Base-by-base conservation (phyloP, 2,888 invertebrate genomes). In the Athalia cordata region DNA sequence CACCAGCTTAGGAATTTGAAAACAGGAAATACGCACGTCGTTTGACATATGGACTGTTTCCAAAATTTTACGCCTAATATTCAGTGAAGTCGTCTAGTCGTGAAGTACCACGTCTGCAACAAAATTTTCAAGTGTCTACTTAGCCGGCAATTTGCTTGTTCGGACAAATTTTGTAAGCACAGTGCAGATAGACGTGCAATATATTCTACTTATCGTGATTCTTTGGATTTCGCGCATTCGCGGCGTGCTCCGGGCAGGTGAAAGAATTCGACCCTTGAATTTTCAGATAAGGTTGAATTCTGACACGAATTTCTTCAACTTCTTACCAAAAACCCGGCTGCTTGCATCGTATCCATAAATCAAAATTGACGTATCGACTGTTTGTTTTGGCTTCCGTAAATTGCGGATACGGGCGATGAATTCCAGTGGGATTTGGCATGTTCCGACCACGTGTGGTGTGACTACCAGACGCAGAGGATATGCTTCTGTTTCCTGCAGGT, bases 391-490 rank as follows among this genome's bases (percentile, higher is more conserved):
- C 74, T 79, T 65, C 77, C 68, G 65, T 49, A 79, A 79, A 80
- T 79, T 81, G 79, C 77, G 79, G 77, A 77, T 77, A 66, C 70
- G 72, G 62, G 50, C 43, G 78, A 78, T 72, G 68, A 50, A 76
- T 81, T 81, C 83, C 80, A 80, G 9, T 5, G 82, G 81, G 81
- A 82, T 80, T 82, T 72, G 77, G 80, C 81, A 81, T 77, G 78
- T 83, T 83, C 77, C 80, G 68, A 82, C 83, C 82, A 81, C 80
- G 61, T 81, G 81, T 83, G 57, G 64, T 59, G 45, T 11, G 78
- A 65, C 70, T 74, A 78, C 66, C 50, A 52, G 67, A 11, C 52
- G 49, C 75, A 55, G 52, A 70, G 64, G 77, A 82, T 64, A 64
- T 29, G 29, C 50, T 62, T 45, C 78, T 70, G 80, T 81, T 82